Evolutionary conservation across 2,113 vertebrate species (phyloP).

Genomic region (Cochlearius cochlearius): DNA sequence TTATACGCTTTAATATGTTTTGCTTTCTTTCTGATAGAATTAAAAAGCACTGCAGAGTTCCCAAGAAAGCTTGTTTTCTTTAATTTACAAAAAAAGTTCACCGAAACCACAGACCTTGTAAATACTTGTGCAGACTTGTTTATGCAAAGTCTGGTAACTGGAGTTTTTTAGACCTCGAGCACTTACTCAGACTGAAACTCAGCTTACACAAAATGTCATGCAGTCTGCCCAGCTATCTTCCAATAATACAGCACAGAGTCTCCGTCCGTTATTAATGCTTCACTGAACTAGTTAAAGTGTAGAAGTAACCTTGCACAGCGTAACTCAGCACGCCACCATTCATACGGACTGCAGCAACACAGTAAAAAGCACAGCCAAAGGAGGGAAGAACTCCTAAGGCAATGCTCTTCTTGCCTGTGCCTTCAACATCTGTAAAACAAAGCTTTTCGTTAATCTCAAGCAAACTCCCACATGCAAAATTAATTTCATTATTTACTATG

Average conservation of each 20-base stretch:
- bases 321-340: background rate
- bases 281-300: background rate
- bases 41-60: background rate
- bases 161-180: background rate
- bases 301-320: background rate
- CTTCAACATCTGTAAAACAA: background rate
- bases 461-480: background rate
- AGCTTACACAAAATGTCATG: background rate
- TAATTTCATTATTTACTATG: background rate
- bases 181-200: background rate
- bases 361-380: background rate
- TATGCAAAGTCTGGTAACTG: background rate
- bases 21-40: background rate
- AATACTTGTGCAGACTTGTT: conserved; percentile 12
- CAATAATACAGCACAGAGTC: background rate
- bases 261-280: background rate
- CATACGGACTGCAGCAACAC: background rate
- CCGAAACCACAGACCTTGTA: background rate
- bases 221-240: background rate
- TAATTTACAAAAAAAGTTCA: background rate
- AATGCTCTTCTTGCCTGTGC: background rate
- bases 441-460: background rate
- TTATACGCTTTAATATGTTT: background rate
- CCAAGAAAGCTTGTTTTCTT: background rate
- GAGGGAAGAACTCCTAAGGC: background rate